Base-by-base conservation (phyloP, 2,888 invertebrate species). In the Spilarctia lutea region DNA sequence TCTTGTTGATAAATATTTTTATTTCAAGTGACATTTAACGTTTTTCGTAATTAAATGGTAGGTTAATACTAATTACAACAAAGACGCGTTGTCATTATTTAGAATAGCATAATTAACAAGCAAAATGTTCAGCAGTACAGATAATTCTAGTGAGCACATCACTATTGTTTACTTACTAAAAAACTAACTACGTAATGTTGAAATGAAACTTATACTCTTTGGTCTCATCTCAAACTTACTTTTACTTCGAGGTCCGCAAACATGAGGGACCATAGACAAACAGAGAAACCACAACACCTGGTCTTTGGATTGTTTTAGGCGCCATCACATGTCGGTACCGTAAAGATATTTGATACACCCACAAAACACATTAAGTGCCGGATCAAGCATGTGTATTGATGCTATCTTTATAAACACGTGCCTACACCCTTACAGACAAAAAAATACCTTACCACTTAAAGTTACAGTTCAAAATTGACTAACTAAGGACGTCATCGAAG, bases 381-480 rank as follows among this genome's bases (percentile, higher is more conserved):
- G 92, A 95, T 94, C 94, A 93, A 93, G 88, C 94, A 95, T 94
- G 93, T 94, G 94, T 87, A 90, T 83, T 75, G 93, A 94, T 93
- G 85, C 81, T 90, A 93, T 93, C 93, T 90, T 86, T 77, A 75
- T 78, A 88, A 24, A 92, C 93, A 94, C 93, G 92, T 93, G 93
- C 89, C 87, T 90, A 78, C 66, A 7, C 1, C 3, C 30, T 42
- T 27, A 7, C 73, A 78, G 69, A 39, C 45, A 0, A 84, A 83
- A 84, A 74, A 68, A 75, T 27, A 84, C 82, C 80, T 80, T 89
- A 86, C 18, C 68, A 0, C 0, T 3, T 0, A 11, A 3, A 2
- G 0, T 0, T 10, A 0, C 71, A 74, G 45, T 39, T 66, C n/a
- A 8, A 72, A 74, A 67, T 48, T 81, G 13, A 18, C 63, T 24